Base-by-base conservation (phyloP, 2,113 vertebrate genomes). In the Xiphophorus maculatus region DNA sequence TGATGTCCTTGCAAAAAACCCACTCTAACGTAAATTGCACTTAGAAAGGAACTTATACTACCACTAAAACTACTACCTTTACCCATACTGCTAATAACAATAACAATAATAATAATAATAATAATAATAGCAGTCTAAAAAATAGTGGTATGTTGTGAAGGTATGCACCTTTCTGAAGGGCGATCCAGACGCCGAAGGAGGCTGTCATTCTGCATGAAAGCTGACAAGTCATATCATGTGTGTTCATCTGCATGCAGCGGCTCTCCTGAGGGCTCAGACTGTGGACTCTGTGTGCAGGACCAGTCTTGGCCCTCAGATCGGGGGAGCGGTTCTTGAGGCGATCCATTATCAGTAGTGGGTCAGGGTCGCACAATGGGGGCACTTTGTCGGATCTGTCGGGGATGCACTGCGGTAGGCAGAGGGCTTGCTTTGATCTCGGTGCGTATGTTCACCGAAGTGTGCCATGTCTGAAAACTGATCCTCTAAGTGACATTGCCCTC, bases 381-480 rank as follows among this genome's bases (percentile, higher is more conserved):
- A 80, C 90, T 93, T 94, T 77, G 88, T 94, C 83, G 90, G 69
- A 84, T 76, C 88, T 88, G 88, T 92, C 80, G 88, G 91, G 85
- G 93, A 92, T 90, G 87, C 87, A 70, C 89, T 85, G 88, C 89
- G 92, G 91, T 93, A 94, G 93, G 93, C 93, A 91, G 81, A 73
- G 82, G 72, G 80, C 54, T 73, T 15, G 27, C 93, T 95, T 95
- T 95, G 94, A 94, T 95, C 93, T 85, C 61, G 6, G 84, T 40
- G 79, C 48, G 70, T 82, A 88, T 91, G 93, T 88, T 96, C 94
- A 91, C 84, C 86, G 69, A 93, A 93, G 92, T 94, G 94, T 94
- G 91, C 94, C 93, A 75, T 83, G 89, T 90, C 86, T 82, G 93
- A 88, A 95, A 96, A 89, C 78, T 30, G 90, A 94, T 92, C 93